Evolutionary conservation across 2,797 vertebrate species (phyloP).

Genomic region (Ctenopoma kingsleyae): DNA sequence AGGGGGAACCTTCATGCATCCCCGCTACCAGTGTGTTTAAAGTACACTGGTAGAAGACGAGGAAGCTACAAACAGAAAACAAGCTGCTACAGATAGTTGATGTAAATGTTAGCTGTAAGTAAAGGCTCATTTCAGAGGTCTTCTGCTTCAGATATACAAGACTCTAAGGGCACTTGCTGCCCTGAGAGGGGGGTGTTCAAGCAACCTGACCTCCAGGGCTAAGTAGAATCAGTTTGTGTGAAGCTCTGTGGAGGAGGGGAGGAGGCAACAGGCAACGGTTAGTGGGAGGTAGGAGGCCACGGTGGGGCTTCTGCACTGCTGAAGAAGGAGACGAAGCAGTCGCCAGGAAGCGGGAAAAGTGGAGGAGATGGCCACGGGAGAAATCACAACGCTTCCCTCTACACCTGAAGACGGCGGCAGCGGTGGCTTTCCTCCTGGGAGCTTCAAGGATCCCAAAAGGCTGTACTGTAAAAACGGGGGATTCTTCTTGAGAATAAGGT

Average conservation of each 20-base stretch:
- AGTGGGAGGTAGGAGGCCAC: constrained; percentile 79
- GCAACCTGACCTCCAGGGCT: constrained; percentile 72
- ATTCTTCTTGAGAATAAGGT: constrained; percentile 93
- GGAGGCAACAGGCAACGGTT: constrained; percentile 48
- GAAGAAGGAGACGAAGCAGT: constrained; percentile 64
- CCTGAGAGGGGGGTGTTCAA: constrained; percentile 47
- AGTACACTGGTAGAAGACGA: constrained; percentile 19
- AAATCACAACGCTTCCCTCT: constrained; percentile 91
- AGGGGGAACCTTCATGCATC: constrained; percentile 44
- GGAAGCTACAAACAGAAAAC: constrained; percentile 38
- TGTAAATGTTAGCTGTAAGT: constrained; percentile 18
- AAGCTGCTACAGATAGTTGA: constrained; percentile 18
- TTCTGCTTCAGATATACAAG: constrained; percentile 24
- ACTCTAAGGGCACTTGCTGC: constrained; percentile 56
- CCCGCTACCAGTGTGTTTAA: constrained; percentile 43
- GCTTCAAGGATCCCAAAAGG: constrained; percentile 94
- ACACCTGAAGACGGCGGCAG: constrained; percentile 88
- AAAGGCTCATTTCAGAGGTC: constrained; percentile 32
- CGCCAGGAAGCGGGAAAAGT: constrained; percentile 47
- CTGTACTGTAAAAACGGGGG: constrained; percentile 98
- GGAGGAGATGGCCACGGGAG: constrained; percentile 88
- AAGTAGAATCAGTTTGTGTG: constrained; percentile 66
- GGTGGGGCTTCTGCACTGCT: constrained; percentile 64
- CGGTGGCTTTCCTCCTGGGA: constrained; percentile 88
- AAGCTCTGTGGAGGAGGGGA: constrained; percentile 68